Evolutionary conservation across 1,140 invertebrate genomes (phyloP), one percentile per base, ranked within the genome.

Genomic region (Scaptomyza graminum): DNA sequence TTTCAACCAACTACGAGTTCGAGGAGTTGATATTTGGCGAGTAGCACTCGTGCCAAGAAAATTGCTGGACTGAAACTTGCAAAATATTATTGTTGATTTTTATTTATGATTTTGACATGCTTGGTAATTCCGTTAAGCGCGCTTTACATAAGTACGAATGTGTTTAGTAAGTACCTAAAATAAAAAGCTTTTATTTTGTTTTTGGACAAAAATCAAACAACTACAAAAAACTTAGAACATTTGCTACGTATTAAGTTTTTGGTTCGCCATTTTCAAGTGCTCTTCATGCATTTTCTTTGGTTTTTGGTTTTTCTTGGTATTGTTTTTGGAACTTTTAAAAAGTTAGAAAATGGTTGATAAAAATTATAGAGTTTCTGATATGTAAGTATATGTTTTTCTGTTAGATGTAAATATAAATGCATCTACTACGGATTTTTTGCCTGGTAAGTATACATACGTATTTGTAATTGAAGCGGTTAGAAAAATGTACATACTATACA

Each of bases 181-280:
- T 57, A 87, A 69, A 41, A 85, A 85, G 82, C 82, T 76, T 81
- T 66, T 72, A 6, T 31, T 31, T 72, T 70, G 76, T 69, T 75
- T 76, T 72, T 75, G 71, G 76, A 83, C 76, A 88, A 34, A 72
- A 88, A 84, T 54, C 46, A 67, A 85, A 84, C 72, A 69, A 88
- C 83, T 88, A 88, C 83, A 63, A 57, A 67, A 74, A 88, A 85
- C 77, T 54, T 83, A 83, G 74, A 74, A 67, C 81, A 79, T 79
- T 76, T 83, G 50, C 83, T 88, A 88, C 79, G 50, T 85, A 87
- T 88, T 63, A 79, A 71, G 66, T 83, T 78, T 78, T 72, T 75
- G 60, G 60, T 67, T 83, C 76, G 79, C 69, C 83, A 88, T 88
- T 79, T 88, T 88, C 69, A 83, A 88, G 83, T 88, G 83, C 83